Evolutionary conservation across 2,888 invertebrate species (phyloP), one percentile per base, ranked within the genome.

Genomic region (Hydropsyche betteni): DNA sequence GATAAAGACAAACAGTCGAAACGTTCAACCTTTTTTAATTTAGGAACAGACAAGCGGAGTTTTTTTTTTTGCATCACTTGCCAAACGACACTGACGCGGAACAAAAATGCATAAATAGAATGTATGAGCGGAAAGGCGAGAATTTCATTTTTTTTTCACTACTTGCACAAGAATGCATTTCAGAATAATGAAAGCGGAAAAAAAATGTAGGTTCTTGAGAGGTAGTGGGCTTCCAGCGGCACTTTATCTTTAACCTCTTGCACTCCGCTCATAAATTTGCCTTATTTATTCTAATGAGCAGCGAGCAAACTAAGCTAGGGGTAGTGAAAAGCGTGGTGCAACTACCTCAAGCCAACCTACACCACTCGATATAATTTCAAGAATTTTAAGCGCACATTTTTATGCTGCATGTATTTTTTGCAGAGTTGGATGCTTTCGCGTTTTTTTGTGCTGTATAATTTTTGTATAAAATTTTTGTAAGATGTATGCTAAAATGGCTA

Each of bases 281-380:
- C 55, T 74, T 74, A 74, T 74, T 74, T 74, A 74, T 74, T 74
- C 74, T 74, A 74, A 74, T 74, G 74, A 74, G 74, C 68, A 68
- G 55, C 58, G 74, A 74, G 74, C 68, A 68, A 69, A 74, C 74
- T 16, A 16, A 58, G 16, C 14, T 53, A 24, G 53, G 53, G 53
- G 14, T 14, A 34, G 36, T 50, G 7, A 14, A 24, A 24, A 24
- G 24, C 24, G 24, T 5, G 12, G 74, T 36, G 6, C 55, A 24
- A 14, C 51, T 51, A 33, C 33, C 33, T 14, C 10, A 10, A 24
- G 68, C 8, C 61, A 58, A 58, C 16, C 16, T 24, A 58, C 14
- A 16, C 58, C 16, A 24, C 16, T 58, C 58, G 8, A 58, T 58
- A 16, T 16, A 58, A 14, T 24, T 16, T 16, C 16, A 16, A 16